Conservation (phyloP, 92 coral and sea anemone species). For the Epizoanthus stellaris region DNA sequence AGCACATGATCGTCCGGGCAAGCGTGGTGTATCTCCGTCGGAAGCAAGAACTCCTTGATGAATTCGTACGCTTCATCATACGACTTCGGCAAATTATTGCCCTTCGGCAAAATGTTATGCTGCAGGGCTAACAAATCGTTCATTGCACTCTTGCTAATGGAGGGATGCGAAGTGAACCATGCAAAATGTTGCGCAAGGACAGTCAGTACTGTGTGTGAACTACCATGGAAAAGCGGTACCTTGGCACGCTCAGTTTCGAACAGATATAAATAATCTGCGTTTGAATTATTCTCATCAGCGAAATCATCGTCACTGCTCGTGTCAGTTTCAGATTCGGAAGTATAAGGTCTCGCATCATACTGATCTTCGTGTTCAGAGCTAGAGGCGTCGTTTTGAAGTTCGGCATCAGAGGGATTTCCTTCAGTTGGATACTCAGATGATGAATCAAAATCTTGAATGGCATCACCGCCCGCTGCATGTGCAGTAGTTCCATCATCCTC, state of each 20-base stretch:
- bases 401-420: not conserved
- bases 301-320: not conserved
- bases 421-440: not conserved
- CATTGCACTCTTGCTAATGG: slow-evolving; percentile 45
- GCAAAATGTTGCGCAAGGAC: slow-evolving; percentile 31
- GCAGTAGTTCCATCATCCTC: not conserved
- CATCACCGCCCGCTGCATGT: not conserved
- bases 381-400: slow-evolving; percentile 4
- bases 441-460: not conserved
- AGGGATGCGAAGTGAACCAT: slow-evolving; percentile 57
- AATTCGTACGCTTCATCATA: slow-evolving; percentile 43
- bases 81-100: slow-evolving; percentile 39
- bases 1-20: slow-evolving; percentile 53
- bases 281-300: not conserved
- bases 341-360: not conserved
- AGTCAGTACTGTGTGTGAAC: slow-evolving; percentile 28
- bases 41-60: slow-evolving; percentile 45
- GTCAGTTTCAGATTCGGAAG: slow-evolving; percentile 14
- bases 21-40: slow-evolving; percentile 20
- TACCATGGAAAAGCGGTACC: slow-evolving; percentile 15
- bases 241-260: slow-evolving; percentile 14
- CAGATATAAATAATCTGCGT: slow-evolving; percentile 9
- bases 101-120: slow-evolving; percentile 26
- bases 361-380: not conserved
- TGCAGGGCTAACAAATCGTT: slow-evolving; percentile 30